Conservation (phyloP, 2,113 vertebrate genomes). For the Xyrauchen texanus region DNA sequence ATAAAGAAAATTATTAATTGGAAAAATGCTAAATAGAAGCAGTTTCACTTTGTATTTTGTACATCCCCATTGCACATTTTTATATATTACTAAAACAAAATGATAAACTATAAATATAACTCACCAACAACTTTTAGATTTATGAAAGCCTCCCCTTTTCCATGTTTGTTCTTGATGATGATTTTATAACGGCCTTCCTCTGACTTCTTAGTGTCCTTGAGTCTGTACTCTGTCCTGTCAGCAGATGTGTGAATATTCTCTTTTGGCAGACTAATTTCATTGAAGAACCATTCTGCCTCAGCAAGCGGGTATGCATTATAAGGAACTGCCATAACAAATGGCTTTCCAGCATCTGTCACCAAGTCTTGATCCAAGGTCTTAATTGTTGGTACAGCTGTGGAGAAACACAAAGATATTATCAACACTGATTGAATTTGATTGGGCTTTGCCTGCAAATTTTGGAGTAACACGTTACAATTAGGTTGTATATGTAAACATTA, state of each 20-base stretch:
- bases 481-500: no score
- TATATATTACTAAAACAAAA: not conserved
- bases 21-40: no score
- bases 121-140: conserved; percentile 92
- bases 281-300: conserved; percentile 90
- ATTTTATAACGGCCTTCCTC: conserved; percentile 90
- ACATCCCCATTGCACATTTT: no score
- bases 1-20: no score
- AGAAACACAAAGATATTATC: conserved; percentile 24
- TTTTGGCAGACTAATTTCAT: conserved; percentile 78
- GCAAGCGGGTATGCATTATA: conserved; percentile 93
- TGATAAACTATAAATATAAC: conserved; percentile 34
- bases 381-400: conserved; percentile 87
- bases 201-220: conserved; percentile 85
- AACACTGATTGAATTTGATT: not conserved
- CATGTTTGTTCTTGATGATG: conserved; percentile 91
- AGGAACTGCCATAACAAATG: conserved; percentile 88
- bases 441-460: not conserved
- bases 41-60: no score
- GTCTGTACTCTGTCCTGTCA: conserved; percentile 86
- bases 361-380: conserved; percentile 92
- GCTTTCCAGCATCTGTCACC: conserved; percentile 90
- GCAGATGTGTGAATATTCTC: conserved; percentile 84
- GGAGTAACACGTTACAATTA: no score
- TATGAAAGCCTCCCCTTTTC: conserved; percentile 91